Conservation (phyloP, 2,113 vertebrate genomes). For the Lampris incognitus region DNA sequence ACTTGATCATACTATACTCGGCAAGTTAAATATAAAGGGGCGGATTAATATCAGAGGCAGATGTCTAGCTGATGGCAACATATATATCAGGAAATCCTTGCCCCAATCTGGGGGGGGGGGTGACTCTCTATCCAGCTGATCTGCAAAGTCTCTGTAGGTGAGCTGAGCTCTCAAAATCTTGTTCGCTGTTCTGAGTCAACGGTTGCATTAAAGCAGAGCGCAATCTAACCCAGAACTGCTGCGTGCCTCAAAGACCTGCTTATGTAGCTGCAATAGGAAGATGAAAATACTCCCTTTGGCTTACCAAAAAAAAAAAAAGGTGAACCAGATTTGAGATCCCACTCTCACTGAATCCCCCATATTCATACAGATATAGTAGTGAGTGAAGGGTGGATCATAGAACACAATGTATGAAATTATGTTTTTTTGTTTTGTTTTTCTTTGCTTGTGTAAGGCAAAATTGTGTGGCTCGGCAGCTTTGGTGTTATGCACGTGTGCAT, state of each 20-base stretch:
- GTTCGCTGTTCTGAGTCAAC: slow-evolving; percentile 59
- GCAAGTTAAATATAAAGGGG: slow-evolving; percentile 33
- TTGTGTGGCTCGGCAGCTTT: slow-evolving; percentile 13
- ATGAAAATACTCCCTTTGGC: slow-evolving; percentile 49
- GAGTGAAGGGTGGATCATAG: slow-evolving; percentile 33
- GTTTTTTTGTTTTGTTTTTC: slow-evolving; percentile 10
- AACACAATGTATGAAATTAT: slow-evolving; percentile 16
- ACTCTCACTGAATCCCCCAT: slow-evolving; percentile 12
- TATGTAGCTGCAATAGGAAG: slow-evolving; percentile 48
- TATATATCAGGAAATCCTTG: slow-evolving; percentile 62
- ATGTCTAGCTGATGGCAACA: slow-evolving; percentile 56
- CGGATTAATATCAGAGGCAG: slow-evolving; percentile 59
- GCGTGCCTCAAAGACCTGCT: slow-evolving; percentile 69
- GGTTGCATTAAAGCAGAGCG: slow-evolving; percentile 43
- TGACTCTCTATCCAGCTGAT: slow-evolving; percentile 61
- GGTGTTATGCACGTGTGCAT: slow-evolving; percentile 17
- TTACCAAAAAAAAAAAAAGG: slow-evolving; percentile 38
- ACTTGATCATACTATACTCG: slow-evolving; percentile 16
- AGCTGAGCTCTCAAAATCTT: slow-evolving; percentile 54
- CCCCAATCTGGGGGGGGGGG: slow-evolving; percentile 58
- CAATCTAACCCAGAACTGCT: slow-evolving; percentile 43
- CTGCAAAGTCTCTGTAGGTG: slow-evolving; percentile 66
- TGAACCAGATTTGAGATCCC: slow-evolving; percentile 34
- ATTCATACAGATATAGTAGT: slow-evolving; percentile 45
- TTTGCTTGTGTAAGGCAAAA: neutral